Evolutionary conservation across 2,888 invertebrate species (phyloP).

Genomic region (Tetragnatha montana): DNA sequence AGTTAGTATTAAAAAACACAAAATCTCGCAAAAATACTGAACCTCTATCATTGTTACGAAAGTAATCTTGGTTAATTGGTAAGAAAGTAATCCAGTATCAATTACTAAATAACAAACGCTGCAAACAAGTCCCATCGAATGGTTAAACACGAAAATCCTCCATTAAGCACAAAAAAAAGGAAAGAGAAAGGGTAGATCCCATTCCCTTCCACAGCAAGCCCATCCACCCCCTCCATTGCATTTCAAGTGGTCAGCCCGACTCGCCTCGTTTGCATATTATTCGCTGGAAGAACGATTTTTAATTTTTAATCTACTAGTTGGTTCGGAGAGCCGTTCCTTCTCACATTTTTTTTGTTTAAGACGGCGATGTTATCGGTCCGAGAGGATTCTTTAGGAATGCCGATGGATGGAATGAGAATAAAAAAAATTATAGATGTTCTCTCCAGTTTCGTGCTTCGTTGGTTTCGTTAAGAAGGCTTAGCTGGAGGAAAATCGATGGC

Average conservation of each 20-base stretch:
- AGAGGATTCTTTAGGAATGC: not conserved
- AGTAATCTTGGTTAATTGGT: too few species aligned
- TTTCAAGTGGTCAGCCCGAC: not conserved
- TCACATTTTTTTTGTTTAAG: not conserved
- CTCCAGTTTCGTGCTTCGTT: too few species aligned
- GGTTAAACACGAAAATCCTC: not conserved
- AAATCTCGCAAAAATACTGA: too few species aligned
- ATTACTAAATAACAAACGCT: too few species aligned
- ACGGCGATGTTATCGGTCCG: not conserved
- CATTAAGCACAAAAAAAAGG: not conserved
- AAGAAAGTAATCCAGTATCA: too few species aligned
- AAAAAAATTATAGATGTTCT: too few species aligned
- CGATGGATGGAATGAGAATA: not conserved
- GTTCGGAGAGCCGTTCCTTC: not conserved
- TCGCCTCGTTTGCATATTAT: not conserved
- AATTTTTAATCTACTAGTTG: not conserved
- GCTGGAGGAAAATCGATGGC: too few species aligned
- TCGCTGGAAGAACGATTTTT: not conserved
- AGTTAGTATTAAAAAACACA: too few species aligned
- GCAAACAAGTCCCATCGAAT: too few species aligned
- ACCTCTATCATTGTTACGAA: too few species aligned
- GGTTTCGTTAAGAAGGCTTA: too few species aligned
- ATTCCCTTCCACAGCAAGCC: not conserved
- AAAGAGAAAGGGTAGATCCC: not conserved
- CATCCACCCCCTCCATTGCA: not conserved